Evolutionary conservation across 2,888 invertebrate genomes (phyloP).

Genomic region (Schrankia costaestrigalis): DNA sequence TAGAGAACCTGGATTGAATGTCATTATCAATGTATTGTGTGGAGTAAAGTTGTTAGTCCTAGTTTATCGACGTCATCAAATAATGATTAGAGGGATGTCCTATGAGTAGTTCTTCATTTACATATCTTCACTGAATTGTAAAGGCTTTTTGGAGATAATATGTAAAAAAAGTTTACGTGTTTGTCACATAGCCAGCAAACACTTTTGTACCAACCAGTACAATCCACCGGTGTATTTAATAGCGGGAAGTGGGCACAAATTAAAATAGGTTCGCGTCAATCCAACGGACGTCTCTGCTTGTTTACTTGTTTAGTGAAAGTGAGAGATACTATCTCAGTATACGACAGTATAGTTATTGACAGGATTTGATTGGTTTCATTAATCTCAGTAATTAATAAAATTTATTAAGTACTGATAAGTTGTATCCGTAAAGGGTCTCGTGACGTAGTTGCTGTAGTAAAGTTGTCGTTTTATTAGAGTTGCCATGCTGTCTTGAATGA

Average conservation of each 20-base stretch:
- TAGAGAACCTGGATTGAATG: too few relatives aligned
- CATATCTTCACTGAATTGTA: too few relatives aligned
- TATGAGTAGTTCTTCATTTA: too few relatives aligned
- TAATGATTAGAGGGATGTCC: too few relatives aligned
- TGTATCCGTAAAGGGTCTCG: not conserved
- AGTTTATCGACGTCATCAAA: too few relatives aligned
- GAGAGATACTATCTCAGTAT: slow-evolving; percentile 42
- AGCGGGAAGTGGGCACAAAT: slow-evolving; percentile 69
- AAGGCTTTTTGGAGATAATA: too few relatives aligned
- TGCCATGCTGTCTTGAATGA: too few relatives aligned
- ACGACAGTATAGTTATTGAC: slow-evolving; percentile 29
- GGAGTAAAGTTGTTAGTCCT: too few relatives aligned
- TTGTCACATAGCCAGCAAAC: too few relatives aligned
- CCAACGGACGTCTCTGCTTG: slow-evolving; percentile 60
- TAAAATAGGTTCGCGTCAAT: slow-evolving; percentile 65
- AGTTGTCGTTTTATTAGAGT: too few relatives aligned
- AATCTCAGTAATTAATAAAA: slow-evolving; percentile 11
- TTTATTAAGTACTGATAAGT: slow-evolving; percentile 4
- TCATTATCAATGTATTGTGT: too few relatives aligned
- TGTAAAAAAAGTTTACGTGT: too few relatives aligned
- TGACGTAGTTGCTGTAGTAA: slow-evolving; percentile 13
- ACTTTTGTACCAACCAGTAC: slow-evolving; percentile 34
- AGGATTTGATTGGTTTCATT: slow-evolving; percentile 36
- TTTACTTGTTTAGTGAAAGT: slow-evolving; percentile 60
- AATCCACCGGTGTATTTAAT: slow-evolving; percentile 53